Base-by-base conservation (phyloP, 2,113 vertebrate species). In the Upupa epops region DNA sequence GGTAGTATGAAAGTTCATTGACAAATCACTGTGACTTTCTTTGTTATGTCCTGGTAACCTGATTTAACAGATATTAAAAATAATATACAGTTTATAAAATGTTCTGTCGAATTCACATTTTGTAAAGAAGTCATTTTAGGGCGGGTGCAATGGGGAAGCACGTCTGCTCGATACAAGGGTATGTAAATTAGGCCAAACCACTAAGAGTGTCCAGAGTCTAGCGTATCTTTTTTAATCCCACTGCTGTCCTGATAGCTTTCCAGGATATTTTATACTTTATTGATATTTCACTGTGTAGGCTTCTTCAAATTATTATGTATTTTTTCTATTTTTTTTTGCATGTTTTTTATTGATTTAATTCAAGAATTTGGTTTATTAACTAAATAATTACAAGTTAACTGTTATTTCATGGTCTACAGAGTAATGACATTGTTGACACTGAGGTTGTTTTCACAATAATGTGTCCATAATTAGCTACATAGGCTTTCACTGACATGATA, bases 391-490 rank as follows among this genome's bases (percentile, higher is more conserved):
- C 4, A 80, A 42, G 46, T 66, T 92, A 84, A 87, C n/a, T 17
- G 56, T 83, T 88, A 74, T 89, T 74, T 52, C 60, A 55, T 13
- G 16, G 14, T 70, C 29, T 73, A 37, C 29, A 54, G 25, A 82
- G 29, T 17, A 69, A 69, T 19, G 51, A 46, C 24, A 8, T 31
- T 89, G 28, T 73, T 91, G 77, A 83, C 26, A 51, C 37, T 55
- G 32, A n/a, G 32, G 22, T 76, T 49, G 36, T 69, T 89, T 60
- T 93, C 89, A 89, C 29, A 88, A 56, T 24, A 93, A 52, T 17
- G 26, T 63, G 56, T 85, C 42, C 92, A 73, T 89, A 91, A 94
- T 94, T 83, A 73, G 5, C 64, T 49, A 73, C 37, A 26, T 56
- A 31, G 20, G 5, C 16, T 73, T 78, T 89, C 26, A 45, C 9